Base-by-base conservation (phyloP, 2,797 vertebrate genomes). In the Syndactyla subalaris region DNA sequence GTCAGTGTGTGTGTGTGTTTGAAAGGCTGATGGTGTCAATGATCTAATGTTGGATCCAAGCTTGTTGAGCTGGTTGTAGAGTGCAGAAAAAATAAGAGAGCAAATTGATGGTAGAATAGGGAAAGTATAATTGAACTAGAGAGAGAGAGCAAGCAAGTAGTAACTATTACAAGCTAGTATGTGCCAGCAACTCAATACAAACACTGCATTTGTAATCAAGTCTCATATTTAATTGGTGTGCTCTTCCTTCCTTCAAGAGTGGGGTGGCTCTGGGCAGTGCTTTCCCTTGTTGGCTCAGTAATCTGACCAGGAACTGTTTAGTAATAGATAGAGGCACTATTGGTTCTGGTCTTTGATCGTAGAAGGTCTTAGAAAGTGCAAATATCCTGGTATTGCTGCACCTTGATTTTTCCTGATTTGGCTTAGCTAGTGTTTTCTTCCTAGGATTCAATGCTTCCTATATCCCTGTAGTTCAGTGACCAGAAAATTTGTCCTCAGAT, bases 181-280 rank as follows among this genome's bases (percentile, higher is more conserved):
- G 17, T 73, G 16, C 63, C 26, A 49, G 20, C 66, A 84, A 63
- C 34, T 90, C 54, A 52, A 4, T 1, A 2, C 8, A 68, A 36
- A 48, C 17, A 18, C 36, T 73, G 68, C 1, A 27, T 74, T 85
- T 84, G 49, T 85, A 20, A 4, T 76, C 0, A 0, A 2, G 38
- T 30, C 29, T 93, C 65, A 39, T 34, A 36, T 18, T 85, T 78
- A 29, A 54, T 14, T 38, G 46, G 5, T 22, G 4, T 73, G 41
- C 5, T 67, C 10, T 63, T 62, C 20, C 27, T 61, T 78, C 30
- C 24, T 51, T 68, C 34, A 19, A 8, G n/a, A 67, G 6, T 7
- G 2, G 8, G 5, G 14, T 77, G n/a, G 12, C 12, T 92, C 22
- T 83, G 49, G 16, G 30, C 49, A 34, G 14, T 68, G 18, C 45